Percentiles rank a stretch among this genome's conserved stretches.
Evolutionary conservation across 2,113 vertebrate species (phyloP).

Genomic region (Antechinus stuartii): DNA sequence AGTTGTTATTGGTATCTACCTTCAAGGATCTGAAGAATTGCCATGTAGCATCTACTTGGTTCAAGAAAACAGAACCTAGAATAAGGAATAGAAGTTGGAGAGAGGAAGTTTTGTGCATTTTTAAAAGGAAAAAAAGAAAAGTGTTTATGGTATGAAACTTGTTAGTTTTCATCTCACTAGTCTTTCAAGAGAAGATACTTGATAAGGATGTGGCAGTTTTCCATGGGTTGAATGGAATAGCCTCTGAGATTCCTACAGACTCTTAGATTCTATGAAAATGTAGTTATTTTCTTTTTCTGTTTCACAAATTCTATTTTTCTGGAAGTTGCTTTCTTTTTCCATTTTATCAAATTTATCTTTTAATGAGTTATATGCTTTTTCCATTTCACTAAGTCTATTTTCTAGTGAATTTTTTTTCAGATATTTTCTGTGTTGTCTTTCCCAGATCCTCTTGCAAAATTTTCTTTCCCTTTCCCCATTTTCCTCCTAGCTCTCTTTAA

Average conservation of each 20-base stretch:
- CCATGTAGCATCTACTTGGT: not conserved
- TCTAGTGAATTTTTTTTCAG: too few relatives aligned
- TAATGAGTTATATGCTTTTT: too few relatives aligned
- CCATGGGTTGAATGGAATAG: not conserved
- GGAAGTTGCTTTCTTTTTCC: too few relatives aligned
- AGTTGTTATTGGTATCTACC: not conserved
- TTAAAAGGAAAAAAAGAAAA: not conserved
- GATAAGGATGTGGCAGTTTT: not conserved
- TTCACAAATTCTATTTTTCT: too few relatives aligned
- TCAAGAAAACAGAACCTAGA: not conserved
- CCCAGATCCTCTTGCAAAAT: too few relatives aligned
- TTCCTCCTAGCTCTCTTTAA: too few relatives aligned
- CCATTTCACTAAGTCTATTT: too few relatives aligned
- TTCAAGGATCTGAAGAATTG: not conserved
- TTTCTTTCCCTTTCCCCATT: too few relatives aligned
- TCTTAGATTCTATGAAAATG: not conserved
- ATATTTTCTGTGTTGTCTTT: too few relatives aligned
- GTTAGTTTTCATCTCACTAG: not conserved
- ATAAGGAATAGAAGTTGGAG: not conserved
- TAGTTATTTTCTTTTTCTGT: not conserved
- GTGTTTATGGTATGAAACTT: not conserved
- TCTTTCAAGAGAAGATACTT: conserved; percentile 18
- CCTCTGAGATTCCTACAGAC: not conserved
- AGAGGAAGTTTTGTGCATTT: not conserved
- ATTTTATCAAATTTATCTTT: too few relatives aligned